phyloP scores from a whole-genome alignment of 2,888 invertebrate species.

The Endotricha flammealis region DNA sequence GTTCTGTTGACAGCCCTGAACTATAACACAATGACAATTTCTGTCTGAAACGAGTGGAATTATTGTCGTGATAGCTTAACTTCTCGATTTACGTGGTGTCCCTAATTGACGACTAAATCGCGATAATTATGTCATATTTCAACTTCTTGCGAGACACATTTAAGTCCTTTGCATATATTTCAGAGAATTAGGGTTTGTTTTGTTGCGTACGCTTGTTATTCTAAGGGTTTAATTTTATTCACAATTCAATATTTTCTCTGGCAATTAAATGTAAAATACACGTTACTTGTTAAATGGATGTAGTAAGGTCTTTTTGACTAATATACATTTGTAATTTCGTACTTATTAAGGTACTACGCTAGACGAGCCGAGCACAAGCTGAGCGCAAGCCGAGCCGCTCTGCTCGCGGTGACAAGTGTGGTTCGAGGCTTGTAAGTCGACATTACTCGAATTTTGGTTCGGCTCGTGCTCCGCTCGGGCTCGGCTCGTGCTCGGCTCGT shows the following conservation, averaged over 20 bases:
- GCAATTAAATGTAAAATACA: no score
- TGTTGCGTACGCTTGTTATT: conserved; percentile 6
- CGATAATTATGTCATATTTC: conserved; percentile 56
- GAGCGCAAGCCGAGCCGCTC: no score
- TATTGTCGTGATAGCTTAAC: conserved; percentile 37
- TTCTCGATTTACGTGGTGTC: conserved; percentile 36
- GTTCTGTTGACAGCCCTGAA: conserved; percentile 5
- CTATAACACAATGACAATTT: conserved; percentile 27
- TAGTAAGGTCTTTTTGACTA: no score
- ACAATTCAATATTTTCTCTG: not conserved
- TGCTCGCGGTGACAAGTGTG: no score
- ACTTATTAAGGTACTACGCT: no score
- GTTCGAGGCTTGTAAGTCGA: no score
- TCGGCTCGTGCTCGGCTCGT: no score
- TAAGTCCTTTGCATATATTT: conserved; percentile 40
- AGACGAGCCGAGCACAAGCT: no score
- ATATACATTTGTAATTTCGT: no score
- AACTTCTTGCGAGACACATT: conserved; percentile 30
- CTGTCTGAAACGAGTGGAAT: conserved; percentile 32
- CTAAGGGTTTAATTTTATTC: not conserved
- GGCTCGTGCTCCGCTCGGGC: no score
- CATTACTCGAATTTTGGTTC: no score
- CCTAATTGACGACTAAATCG: conserved; percentile 56
- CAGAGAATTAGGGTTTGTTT: conserved; percentile 21
- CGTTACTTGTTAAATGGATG: no score